These are phyloP conservation scores for Pelobates cultripes DNA, from an alignment of 2,797 vertebrate species.

Conservation along the genomic window DNA sequence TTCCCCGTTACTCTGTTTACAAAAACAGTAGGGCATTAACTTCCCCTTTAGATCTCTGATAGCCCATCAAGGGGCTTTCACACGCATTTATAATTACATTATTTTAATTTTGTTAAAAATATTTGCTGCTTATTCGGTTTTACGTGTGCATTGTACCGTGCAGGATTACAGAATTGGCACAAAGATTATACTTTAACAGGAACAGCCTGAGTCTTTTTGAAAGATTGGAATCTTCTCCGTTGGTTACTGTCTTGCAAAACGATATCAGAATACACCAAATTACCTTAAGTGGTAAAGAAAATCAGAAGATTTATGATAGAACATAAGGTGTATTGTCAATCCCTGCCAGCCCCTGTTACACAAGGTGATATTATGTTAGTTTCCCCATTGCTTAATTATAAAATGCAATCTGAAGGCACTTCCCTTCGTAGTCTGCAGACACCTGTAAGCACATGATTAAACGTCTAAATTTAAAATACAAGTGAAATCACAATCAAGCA, in stretches of 20 bases:
- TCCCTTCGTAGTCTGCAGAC: too few relatives aligned
- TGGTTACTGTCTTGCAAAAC: too few relatives aligned
- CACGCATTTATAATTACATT: conserved; percentile 3
- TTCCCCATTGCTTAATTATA: too few relatives aligned
- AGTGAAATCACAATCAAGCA: too few relatives aligned
- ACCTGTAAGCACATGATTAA: too few relatives aligned
- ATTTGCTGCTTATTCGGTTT: too few relatives aligned
- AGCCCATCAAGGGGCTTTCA: conserved; percentile 14
- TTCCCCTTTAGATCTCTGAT: conserved; percentile 22
- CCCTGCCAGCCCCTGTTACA: too few relatives aligned
- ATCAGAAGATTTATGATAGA: too few relatives aligned
- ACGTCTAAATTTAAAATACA: too few relatives aligned
- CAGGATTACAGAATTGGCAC: background rate
- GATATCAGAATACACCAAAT: background rate
- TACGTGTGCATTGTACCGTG: background rate
- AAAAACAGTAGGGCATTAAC: conserved; percentile 14
- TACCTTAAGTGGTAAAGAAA: background rate
- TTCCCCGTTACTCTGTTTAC: conserved; percentile 33
- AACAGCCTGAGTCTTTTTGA: background rate
- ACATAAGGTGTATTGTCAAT: too few relatives aligned
- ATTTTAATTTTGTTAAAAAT: background rate
- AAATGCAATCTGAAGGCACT: too few relatives aligned
- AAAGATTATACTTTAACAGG: background rate
- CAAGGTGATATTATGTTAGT: too few relatives aligned
- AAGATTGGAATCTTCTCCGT: background rate